Percentiles rank a stretch among this genome's conserved stretches.
Conservation (phyloP, 2,113 vertebrate genomes). For the Seriola dumerili region DNA sequence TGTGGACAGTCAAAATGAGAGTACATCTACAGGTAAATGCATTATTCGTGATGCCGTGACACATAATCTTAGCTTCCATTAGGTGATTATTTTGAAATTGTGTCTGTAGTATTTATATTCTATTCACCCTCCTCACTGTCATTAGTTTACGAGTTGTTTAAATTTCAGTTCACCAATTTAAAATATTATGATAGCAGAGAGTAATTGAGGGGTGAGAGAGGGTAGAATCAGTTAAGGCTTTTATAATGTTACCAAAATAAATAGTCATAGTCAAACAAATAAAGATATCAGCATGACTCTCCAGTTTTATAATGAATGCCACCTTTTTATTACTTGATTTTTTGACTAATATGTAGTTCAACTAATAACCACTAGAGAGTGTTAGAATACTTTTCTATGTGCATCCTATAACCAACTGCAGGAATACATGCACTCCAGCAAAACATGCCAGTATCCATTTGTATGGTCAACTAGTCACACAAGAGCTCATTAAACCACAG, state of each 20-base stretch:
- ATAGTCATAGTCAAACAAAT: no score
- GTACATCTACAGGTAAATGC: slow-evolving; percentile 34
- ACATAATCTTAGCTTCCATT: background rate
- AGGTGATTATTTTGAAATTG: background rate
- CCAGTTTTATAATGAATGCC: background rate
- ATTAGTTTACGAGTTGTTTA: background rate
- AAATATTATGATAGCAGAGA: background rate
- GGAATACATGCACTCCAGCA: background rate
- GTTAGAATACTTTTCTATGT: background rate
- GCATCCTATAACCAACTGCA: background rate
- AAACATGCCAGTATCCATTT: background rate
- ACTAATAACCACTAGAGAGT: slow-evolving; percentile 21
- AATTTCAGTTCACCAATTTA: background rate
- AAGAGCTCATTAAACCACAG: background rate
- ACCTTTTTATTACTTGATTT: background rate
- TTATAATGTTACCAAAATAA: background rate
- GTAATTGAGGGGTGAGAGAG: background rate
- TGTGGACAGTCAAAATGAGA: background rate
- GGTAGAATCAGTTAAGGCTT: background rate
- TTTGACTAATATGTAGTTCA: background rate
- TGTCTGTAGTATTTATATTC: background rate
- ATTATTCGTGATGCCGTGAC: background rate
- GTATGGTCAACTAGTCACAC: background rate
- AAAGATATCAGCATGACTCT: background rate
- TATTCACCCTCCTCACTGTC: background rate